These are phyloP conservation scores for Parus major DNA, from an alignment of 2,113 vertebrate species.

Conservation along the genomic window DNA sequence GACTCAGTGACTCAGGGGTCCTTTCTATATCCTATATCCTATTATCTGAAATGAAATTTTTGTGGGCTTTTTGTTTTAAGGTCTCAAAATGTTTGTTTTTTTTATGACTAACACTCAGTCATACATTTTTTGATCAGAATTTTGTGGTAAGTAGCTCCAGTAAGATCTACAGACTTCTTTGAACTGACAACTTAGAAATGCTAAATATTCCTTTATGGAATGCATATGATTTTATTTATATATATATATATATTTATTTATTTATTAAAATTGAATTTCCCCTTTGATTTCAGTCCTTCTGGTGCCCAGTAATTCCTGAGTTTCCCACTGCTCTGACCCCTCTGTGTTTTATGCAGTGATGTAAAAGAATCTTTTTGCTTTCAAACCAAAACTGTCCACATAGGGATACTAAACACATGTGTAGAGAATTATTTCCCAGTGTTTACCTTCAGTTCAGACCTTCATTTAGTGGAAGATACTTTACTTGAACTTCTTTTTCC, in stretches of 20 bases:
- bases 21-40: not conserved
- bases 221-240: not conserved
- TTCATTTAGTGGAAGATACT: not conserved
- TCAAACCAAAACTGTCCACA: not conserved
- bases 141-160: not conserved
- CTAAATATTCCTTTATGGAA: not conserved
- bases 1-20: not conserved
- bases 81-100: not conserved
- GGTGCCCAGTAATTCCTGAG: not conserved
- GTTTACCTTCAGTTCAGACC: not conserved
- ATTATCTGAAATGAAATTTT: not conserved
- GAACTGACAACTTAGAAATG: not conserved
- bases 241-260: fast-evolving
- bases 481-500: not conserved
- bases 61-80: not conserved
- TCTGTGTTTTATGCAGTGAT: not conserved
- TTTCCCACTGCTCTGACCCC: not conserved
- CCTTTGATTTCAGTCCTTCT: not conserved
- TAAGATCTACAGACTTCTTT: not conserved
- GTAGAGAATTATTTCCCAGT: not conserved
- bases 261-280: not conserved
- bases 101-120: not conserved
- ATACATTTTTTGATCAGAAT: not conserved
- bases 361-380: not conserved
- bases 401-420: not conserved